Evolutionary conservation across 1,140 invertebrate genomes (phyloP), one percentile per base, ranked within the genome.

Genomic region (Wasmannia auropunctata): DNA sequence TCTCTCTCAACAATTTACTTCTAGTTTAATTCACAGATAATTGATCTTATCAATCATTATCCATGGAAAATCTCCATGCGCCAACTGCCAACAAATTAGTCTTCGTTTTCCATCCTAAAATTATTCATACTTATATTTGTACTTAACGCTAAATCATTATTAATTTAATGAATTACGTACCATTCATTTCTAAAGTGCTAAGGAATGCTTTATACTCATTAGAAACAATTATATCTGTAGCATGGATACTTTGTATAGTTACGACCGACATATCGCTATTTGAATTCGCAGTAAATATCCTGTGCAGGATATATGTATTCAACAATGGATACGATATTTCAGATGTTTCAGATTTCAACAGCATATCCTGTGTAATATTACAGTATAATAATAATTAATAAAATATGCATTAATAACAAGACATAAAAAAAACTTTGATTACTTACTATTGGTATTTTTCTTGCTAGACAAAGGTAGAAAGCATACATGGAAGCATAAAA

Each of bases 101-200:
- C 86, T 93, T 92, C 28, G 93, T 94, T 40, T 92, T 90, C 96
- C 96, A 96, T 46, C 94, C 96, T 96, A 83, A 49, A 95, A 95
- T 46, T 28, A 84, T 62, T 28, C 31, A 58, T 7, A n/a, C 40
- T 54, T 85, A 81, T 58, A 87, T 28, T n/a, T 75, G 8, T 25
- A 56, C 25, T 25, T 87, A 56, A 86, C 60, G 43, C 6, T 31
- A 31, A 74, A 51, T 28, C 63, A 54, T 51, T 31, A 25, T 19
- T 10, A 14, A 80, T 10, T 16, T 2, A 51, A 60, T 83, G 76
- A 14, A 85, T 86, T 88, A 92, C 92, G 90, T 87, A 90, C 91
- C 91, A 58, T 94, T 89, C 19, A 93, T 93, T 69, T 95, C 91
- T 86, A 95, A 93, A 86, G 91, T 92, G 77, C 93, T 93, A 70